Conservation (phyloP, 1,140 invertebrate species). For the Zaprionus africanus region DNA sequence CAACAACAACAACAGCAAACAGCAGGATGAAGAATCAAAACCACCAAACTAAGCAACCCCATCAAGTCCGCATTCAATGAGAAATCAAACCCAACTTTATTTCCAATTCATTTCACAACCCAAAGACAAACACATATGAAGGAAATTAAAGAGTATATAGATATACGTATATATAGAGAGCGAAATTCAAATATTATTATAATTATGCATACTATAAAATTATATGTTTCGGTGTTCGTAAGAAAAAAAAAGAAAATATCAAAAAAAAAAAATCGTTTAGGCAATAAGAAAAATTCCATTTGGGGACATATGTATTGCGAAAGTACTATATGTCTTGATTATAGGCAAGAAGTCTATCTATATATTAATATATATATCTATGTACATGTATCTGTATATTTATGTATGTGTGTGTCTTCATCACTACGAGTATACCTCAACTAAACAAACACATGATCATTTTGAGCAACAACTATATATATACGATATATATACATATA, state of each 20-base stretch:
- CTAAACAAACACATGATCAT: conserved; percentile 74
- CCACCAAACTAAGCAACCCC: conserved; percentile 24
- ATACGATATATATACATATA: conserved; percentile 58
- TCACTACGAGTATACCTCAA: conserved; percentile 85
- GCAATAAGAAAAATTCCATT: conserved; percentile 42
- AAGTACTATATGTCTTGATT: conserved; percentile 51
- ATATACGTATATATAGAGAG: conserved; percentile 28
- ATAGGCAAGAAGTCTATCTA: conserved; percentile 23
- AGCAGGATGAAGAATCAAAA: conserved; percentile 20
- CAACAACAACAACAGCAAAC: conserved; percentile 10
- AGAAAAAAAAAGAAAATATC: conserved; percentile 31
- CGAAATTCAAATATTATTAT: conserved; percentile 26
- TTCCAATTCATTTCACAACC: conserved; percentile 5
- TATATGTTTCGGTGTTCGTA: conserved; percentile 67
- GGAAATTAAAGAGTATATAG: conserved; percentile 25
- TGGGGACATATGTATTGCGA: conserved; percentile 14
- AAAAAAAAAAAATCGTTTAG: conserved; percentile 56
- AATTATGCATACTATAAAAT: no score
- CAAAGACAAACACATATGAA: neutral
- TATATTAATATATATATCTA: conserved; percentile 40
- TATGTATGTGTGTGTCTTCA: conserved; percentile 84
- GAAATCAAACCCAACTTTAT: conserved; percentile 4
- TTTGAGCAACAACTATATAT: conserved; percentile 70
- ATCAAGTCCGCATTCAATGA: conserved; percentile 8
- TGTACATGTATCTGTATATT: conserved; percentile 67